Percentiles rank a stretch among this genome's conserved stretches.
These are phyloP conservation scores for Exaiptasia diaphana DNA, from an alignment of 64 coral and sea anemone species.

Conservation along the genomic window DNA sequence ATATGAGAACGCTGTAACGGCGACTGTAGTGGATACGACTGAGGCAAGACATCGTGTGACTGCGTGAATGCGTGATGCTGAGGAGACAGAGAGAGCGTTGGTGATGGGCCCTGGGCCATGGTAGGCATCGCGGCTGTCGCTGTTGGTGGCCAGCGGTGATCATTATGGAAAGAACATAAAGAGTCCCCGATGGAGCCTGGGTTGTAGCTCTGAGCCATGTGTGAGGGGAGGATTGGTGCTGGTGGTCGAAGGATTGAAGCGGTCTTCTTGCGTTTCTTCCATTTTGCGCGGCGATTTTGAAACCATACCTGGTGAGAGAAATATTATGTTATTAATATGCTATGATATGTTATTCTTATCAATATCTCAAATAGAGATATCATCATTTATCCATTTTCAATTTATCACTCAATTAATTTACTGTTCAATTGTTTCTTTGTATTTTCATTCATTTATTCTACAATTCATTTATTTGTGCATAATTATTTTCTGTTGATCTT, in stretches of 20 bases:
- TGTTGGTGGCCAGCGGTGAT: conserved; percentile 97
- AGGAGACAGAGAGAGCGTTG: conserved; percentile 77
- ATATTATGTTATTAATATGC: neutral
- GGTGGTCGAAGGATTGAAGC: conserved; percentile 92
- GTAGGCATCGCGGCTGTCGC: conserved; percentile 83
- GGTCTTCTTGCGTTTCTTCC: conserved; percentile 99
- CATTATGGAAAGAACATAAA: conserved; percentile 92
- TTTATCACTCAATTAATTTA: too few species aligned
- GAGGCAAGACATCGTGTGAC: conserved; percentile 88
- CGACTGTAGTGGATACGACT: conserved; percentile 85
- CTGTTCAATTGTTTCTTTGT: too few species aligned
- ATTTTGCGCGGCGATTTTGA: conserved; percentile 97
- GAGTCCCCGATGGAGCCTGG: conserved; percentile 87
- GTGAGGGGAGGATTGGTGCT: conserved; percentile 87
- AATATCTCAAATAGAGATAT: too few species aligned
- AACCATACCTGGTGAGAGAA: conserved; percentile 83
- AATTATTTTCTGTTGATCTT: too few species aligned
- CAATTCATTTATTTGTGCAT: too few species aligned
- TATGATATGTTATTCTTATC: too few species aligned
- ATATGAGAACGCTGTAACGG: conserved; percentile 81
- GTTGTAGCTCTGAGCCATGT: conserved; percentile 93
- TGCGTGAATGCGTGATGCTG: conserved; percentile 91
- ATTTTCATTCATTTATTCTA: too few species aligned
- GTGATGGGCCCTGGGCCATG: conserved; percentile 82
- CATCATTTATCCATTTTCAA: too few species aligned